Base-by-base conservation (phyloP, 2,113 vertebrate genomes). In the Oryzias melastigma region DNA sequence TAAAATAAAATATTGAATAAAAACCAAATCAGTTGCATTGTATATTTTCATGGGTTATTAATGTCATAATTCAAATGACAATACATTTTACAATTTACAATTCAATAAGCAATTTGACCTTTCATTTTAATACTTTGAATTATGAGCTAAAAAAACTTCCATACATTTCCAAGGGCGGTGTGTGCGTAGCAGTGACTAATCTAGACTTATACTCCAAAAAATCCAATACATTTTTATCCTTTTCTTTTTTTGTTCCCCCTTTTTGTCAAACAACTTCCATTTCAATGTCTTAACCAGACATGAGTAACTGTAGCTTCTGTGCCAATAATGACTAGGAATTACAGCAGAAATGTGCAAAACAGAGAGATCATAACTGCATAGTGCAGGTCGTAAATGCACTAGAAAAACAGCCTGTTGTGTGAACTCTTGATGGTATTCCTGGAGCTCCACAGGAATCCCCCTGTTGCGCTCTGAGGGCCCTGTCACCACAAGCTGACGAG, bases 401-500 rank as follows among this genome's bases (percentile, higher is more conserved):
- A n/a, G 52, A 70, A 22, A 54, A 75, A 14, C 67, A 76, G 52
- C 24, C 68, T 57, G 54, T 71, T 63, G 62, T 75, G 40, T 73
- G 42, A 20, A 56, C 48, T 76, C 68, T 50, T 67, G 72, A 58
- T 65, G 61, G 35, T 12, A 35, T 35, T 12, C 8, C 2, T 35
- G 35, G 35, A 35, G 10, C 35, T 35, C 35, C 51, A 70, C 62
- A 71, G 42, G 66, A 46, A 68, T 69, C 29, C 25, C 67, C 48
- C 53, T 56, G 59, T 10, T 63, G 57, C 47, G 65, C 46, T 29
- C 55, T 49, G 77, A 80, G 58, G 62, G 68, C 62, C 70, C 74
- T 70, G 58, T 85, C 71, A 71, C 77, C 68, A 73, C 66, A 55
- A 19, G 20, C 64, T 62, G 61, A 78, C 72, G 42, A 78, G 75